These are phyloP conservation scores for Ormyrus thymus DNA, from an alignment of 2,888 invertebrate genomes.

Conservation along the genomic window DNA sequence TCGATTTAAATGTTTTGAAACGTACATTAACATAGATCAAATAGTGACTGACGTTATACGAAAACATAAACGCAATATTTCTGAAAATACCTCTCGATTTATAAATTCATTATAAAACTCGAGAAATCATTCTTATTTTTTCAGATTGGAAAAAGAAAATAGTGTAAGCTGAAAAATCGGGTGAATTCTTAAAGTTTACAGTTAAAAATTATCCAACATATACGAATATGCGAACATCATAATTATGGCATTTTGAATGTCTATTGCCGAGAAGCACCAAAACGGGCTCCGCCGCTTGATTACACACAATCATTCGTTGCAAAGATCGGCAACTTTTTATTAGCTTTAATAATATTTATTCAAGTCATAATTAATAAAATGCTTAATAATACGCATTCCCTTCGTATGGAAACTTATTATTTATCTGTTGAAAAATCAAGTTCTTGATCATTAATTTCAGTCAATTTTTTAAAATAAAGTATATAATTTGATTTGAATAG, in stretches of 20 bases:
- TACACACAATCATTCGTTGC: constrained; percentile 21
- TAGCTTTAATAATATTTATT: background rate
- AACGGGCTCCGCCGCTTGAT: constrained; percentile 38
- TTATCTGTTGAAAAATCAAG: constrained; percentile 8
- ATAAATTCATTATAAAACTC: background rate
- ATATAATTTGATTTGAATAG: constrained; percentile 36
- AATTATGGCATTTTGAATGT: constrained; percentile 56
- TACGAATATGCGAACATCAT: constrained; percentile 49
- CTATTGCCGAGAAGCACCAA: constrained; percentile 49
- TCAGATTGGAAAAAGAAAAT: constrained; percentile 8
- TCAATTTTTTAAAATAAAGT: constrained; percentile 6
- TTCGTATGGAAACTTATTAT: background rate
- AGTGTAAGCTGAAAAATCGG: background rate
- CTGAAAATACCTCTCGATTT: background rate
- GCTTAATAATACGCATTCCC: background rate
- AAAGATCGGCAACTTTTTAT: constrained; percentile 50
- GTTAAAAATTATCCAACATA: constrained; percentile 51
- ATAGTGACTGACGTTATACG: background rate
- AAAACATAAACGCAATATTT: constrained; percentile 12
- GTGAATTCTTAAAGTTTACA: constrained; percentile 41
- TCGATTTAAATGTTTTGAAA: background rate
- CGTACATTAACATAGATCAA: background rate
- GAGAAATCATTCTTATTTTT: constrained; percentile 3
- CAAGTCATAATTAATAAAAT: constrained; percentile 19
- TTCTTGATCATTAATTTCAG: background rate